Evolutionary conservation across 2,797 vertebrate species (phyloP).

Genomic region (Lepus oiostolus): DNA sequence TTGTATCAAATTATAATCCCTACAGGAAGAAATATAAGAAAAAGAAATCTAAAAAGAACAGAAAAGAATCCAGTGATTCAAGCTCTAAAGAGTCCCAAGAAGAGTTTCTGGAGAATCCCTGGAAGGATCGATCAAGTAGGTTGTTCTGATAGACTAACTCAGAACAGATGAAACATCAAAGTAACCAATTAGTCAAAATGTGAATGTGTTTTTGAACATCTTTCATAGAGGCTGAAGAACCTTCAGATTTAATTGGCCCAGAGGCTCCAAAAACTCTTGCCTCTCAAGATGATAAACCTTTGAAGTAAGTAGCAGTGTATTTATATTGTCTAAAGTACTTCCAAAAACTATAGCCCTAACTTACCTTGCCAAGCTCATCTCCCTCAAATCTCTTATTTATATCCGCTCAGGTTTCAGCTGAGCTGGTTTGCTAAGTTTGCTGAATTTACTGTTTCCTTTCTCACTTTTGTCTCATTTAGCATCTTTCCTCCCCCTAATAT

Average conservation of each 20-base stretch:
- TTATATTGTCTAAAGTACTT: slow-evolving; percentile 56
- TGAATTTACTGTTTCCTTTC: slow-evolving; percentile 15
- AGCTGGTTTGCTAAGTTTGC: background rate
- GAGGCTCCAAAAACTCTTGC: slow-evolving; percentile 95
- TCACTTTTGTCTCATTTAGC: background rate
- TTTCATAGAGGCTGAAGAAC: slow-evolving; percentile 89
- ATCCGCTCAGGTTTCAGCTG: background rate
- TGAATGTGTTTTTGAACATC: slow-evolving; percentile 70
- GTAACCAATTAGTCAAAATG: slow-evolving; percentile 53
- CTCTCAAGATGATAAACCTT: slow-evolving; percentile 95
- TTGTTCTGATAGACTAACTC: slow-evolving; percentile 73
- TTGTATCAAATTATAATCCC: slow-evolving; percentile 74
- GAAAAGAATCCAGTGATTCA: slow-evolving; percentile 93
- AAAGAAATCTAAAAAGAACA: slow-evolving; percentile 94
- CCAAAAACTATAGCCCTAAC: slow-evolving; percentile 1
- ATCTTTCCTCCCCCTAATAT: background rate
- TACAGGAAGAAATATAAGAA: slow-evolving; percentile 97
- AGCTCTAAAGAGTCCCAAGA: slow-evolving; percentile 94
- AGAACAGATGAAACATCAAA: slow-evolving; percentile 59
- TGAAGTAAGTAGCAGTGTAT: slow-evolving; percentile 93
- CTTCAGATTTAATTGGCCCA: slow-evolving; percentile 94
- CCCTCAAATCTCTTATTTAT: slow-evolving; percentile 31
- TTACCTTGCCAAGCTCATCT: background rate
- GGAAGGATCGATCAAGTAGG: slow-evolving; percentile 95
- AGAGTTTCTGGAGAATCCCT: slow-evolving; percentile 92